phyloP scores from a whole-genome alignment of 2,888 invertebrate genomes.

The Athalia rosae region DNA sequence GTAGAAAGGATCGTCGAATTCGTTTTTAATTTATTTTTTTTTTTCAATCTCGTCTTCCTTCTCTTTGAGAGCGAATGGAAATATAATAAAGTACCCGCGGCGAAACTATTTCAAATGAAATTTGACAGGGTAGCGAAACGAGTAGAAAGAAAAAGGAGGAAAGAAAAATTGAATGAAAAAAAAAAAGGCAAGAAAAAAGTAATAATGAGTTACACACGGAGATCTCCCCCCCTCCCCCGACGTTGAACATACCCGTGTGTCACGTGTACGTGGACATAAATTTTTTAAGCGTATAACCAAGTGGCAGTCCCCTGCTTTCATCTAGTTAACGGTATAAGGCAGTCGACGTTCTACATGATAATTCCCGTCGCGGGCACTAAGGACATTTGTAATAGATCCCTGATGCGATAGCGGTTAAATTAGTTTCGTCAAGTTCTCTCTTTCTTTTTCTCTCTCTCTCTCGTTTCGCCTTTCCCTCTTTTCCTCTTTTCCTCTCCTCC shows the following conservation, averaged over 20 bases:
- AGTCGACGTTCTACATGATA: conserved; percentile 41
- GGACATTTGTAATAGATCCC: conserved; percentile 63
- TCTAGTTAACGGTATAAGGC: conserved; percentile 33
- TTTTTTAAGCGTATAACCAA: neutral
- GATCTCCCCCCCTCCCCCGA: no score
- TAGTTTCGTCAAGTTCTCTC: conserved; percentile 63
- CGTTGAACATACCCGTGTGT: neutral
- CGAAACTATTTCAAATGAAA: no score
- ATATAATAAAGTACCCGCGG: no score
- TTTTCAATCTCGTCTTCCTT: no score
- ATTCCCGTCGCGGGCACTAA: conserved; percentile 53
- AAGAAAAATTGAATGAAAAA: no score
- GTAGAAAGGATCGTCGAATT: no score
- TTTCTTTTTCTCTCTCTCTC: neutral
- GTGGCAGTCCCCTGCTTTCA: conserved; percentile 6
- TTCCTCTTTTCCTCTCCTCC: neutral
- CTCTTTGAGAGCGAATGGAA: no score
- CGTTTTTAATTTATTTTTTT: no score
- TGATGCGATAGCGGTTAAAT: conserved; percentile 64
- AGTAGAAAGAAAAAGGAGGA: no score
- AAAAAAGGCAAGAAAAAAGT: no score
- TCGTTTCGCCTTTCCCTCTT: neutral
- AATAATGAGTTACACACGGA: no score
- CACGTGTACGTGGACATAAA: neutral
- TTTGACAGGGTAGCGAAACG: no score